A percentile compares a stretch with the other conserved stretches of the same genome.
Conservation (phyloP, 2,888 invertebrate species). For the Poecilobothrus nobilitatus region DNA sequence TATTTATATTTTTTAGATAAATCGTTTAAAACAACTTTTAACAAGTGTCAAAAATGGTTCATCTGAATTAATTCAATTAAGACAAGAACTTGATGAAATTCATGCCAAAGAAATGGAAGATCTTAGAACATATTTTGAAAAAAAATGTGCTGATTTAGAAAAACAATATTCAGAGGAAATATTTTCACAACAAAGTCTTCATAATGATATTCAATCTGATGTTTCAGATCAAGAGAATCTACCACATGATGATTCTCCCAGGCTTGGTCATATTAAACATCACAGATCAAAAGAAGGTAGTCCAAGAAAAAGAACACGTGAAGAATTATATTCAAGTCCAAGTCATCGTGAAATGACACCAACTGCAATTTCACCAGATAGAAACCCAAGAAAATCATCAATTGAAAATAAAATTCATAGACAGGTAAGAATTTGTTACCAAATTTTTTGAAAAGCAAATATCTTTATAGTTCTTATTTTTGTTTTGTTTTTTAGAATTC, state of each 20-base stretch:
- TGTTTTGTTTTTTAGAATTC: slow-evolving; percentile 27
- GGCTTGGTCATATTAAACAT: neutral
- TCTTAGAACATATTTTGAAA: slow-evolving; percentile 68
- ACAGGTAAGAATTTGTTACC: slow-evolving; percentile 18
- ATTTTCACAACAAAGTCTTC: slow-evolving; percentile 57
- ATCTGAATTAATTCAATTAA: slow-evolving; percentile 49
- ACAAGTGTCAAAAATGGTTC: slow-evolving; percentile 52
- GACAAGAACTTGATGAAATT: slow-evolving; percentile 53
- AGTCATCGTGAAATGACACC: slow-evolving; percentile 43
- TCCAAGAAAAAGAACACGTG: slow-evolving; percentile 35
- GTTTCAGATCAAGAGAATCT: slow-evolving; percentile 39
- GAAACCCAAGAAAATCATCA: slow-evolving; percentile 7
- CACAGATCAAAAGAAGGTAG: slow-evolving; percentile 31
- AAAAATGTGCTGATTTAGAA: slow-evolving; percentile 70
- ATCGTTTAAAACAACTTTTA: slow-evolving; percentile 48
- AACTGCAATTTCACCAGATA: slow-evolving; percentile 11
- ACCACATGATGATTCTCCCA: slow-evolving; percentile 24
- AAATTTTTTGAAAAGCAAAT: neutral
- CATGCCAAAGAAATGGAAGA: slow-evolving; percentile 73
- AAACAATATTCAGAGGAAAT: slow-evolving; percentile 66
- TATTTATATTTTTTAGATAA: slow-evolving; percentile 24
- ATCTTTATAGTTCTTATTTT: neutral
- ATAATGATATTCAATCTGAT: slow-evolving; percentile 47
- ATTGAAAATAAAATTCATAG: slow-evolving; percentile 25
- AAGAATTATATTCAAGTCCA: slow-evolving; percentile 39